Conservation (phyloP, 2,888 invertebrate species). For the Ceratothoa steindachneri region DNA sequence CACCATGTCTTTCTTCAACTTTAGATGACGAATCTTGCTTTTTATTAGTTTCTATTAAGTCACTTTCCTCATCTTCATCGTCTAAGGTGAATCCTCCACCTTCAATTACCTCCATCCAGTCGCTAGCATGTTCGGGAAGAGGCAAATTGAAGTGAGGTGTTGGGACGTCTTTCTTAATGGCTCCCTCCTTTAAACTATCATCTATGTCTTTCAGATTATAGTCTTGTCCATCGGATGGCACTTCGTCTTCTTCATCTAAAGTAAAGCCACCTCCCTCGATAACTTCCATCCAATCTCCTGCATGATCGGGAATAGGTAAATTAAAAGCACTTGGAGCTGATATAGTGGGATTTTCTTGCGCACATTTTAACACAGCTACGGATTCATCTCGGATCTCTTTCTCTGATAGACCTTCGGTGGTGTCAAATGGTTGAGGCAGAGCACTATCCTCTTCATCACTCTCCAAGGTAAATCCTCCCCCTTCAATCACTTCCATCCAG, state of each 20-base stretch:
- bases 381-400: too few relatives aligned
- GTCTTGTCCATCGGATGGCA: too few relatives aligned
- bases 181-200: too few relatives aligned
- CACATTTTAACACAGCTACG: too few relatives aligned
- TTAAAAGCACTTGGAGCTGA: slow-evolving; percentile 19
- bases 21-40: too few relatives aligned
- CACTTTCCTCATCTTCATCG: slow-evolving; percentile 33
- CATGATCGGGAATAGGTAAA: slow-evolving; percentile 32
- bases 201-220: too few relatives aligned
- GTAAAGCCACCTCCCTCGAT: slow-evolving; percentile 20
- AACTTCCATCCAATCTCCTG: slow-evolving; percentile 34
- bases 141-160: slow-evolving; percentile 17
- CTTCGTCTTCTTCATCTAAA: neutral
- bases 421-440: too few relatives aligned
- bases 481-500: slow-evolving; percentile 40
- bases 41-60: too few relatives aligned
- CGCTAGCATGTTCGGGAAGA: slow-evolving; percentile 34
- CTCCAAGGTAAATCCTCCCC: slow-evolving; percentile 34
- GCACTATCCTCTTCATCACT: slow-evolving; percentile 25
- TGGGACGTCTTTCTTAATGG: too few relatives aligned
- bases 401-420: too few relatives aligned
- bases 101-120: slow-evolving; percentile 41
- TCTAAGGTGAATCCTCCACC: slow-evolving; percentile 34
- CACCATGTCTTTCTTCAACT: too few relatives aligned
- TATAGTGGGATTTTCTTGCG: too few relatives aligned